Percentiles rank a stretch among this genome's conserved stretches.
phyloP scores from a whole-genome alignment of 2,797 vertebrate genomes.

The Lates japonicus region DNA sequence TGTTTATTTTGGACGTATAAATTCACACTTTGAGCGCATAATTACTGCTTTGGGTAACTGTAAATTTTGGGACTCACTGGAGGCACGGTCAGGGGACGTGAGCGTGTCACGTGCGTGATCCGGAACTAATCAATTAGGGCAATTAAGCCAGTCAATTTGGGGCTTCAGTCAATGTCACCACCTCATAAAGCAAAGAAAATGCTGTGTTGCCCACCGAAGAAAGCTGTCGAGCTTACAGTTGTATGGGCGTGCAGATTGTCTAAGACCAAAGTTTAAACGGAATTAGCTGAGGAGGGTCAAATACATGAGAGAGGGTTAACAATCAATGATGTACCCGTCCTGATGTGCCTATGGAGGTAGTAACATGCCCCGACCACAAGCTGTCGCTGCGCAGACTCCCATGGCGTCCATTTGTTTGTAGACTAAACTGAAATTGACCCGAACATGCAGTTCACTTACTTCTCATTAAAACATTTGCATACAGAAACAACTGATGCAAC shows the following conservation, averaged over 20 bases:
- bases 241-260: accelerated
- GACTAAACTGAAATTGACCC: conserved; percentile 65
- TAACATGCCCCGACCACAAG: conserved; percentile 43
- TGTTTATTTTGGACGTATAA: conserved; percentile 21
- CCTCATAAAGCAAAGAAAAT: background rate
- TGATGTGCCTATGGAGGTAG: background rate
- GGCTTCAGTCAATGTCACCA: conserved; percentile 19
- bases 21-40: background rate
- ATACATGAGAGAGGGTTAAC: background rate
- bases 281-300: background rate
- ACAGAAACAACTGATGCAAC: conserved; percentile 18
- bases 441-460: conserved; percentile 43
- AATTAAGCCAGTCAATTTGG: conserved; percentile 47
- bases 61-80: accelerated
- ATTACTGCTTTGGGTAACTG: background rate
- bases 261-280: background rate
- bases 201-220: too few relatives aligned
- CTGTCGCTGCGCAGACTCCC: conserved; percentile 48
- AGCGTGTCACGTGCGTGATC: conserved; percentile 1
- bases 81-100: background rate
- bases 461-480: conserved; percentile 10
- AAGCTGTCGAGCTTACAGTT: background rate
- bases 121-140: conserved; percentile 53
- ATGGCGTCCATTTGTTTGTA: conserved; percentile 46
- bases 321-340: background rate